A percentile compares a stretch with the other conserved stretches of the same genome.
Conservation (phyloP, 2,888 invertebrate species). For the Therioaphis trifolii region DNA sequence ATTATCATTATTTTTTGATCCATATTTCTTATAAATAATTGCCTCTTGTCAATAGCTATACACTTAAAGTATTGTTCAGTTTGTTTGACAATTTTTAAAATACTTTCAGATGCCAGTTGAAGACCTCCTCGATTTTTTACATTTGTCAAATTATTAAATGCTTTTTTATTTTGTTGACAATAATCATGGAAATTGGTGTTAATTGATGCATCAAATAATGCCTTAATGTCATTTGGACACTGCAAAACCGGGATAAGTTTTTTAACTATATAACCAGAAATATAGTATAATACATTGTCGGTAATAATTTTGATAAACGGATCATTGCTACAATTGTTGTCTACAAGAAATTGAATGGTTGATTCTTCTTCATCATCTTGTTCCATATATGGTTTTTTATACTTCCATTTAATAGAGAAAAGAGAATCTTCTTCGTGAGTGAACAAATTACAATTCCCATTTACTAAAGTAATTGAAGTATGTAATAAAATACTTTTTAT, state of each 20-base stretch:
- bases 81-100: slow-evolving; percentile 7
- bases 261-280: slow-evolving; percentile 35
- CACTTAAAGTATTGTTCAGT: slow-evolving; percentile 3
- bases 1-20: neutral
- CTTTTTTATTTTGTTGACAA: neutral
- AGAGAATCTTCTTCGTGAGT: neutral
- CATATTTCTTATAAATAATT: neutral
- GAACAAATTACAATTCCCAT: neutral
- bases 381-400: slow-evolving; percentile 1
- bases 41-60: neutral
- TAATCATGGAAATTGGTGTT: neutral
- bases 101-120: slow-evolving; percentile 6
- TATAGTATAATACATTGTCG: slow-evolving; percentile 27
- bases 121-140: slow-evolving; percentile 17
- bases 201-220: neutral
- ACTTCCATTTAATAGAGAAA: slow-evolving; percentile 18
- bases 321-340: neutral
- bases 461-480: neutral
- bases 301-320: neutral
- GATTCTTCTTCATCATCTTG: neutral
- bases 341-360: neutral
- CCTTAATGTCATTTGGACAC: neutral
- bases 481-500: slow-evolving; percentile 8
- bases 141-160: neutral
- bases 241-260: neutral